Percentiles rank a stretch among this genome's conserved stretches.
Conservation (phyloP, 2,797 vertebrate genomes). For the Myioborus miniatus region DNA sequence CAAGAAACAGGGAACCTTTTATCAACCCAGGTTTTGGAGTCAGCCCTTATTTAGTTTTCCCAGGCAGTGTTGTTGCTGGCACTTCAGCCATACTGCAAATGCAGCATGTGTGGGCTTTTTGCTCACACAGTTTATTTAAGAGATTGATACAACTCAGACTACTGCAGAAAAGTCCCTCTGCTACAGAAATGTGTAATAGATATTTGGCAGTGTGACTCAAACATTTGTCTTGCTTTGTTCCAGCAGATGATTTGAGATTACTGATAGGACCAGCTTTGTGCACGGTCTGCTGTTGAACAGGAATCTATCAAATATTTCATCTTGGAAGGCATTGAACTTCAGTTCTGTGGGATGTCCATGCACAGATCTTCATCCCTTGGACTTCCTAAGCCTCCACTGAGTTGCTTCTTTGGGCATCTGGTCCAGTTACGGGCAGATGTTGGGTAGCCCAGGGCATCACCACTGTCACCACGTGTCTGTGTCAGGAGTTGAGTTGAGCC, state of each 20-base stretch:
- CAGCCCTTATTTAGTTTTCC: not conserved
- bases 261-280: not conserved
- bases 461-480: not conserved
- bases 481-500: not conserved
- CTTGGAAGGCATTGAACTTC: not conserved
- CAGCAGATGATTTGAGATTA: not conserved
- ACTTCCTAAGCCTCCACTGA: not conserved
- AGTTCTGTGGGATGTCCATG: not conserved
- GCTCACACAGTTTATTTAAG: conserved; percentile 34
- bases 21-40: not conserved
- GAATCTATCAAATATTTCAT: not conserved
- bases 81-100: conserved; percentile 34
- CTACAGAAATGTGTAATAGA: conserved; percentile 17
- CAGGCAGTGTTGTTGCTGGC: conserved; percentile 55
- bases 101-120: conserved; percentile 54
- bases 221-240: conserved; percentile 12
- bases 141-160: conserved; percentile 32
- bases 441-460: not conserved
- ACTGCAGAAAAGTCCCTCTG: conserved; percentile 14
- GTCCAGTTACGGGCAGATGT: not conserved
- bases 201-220: not conserved
- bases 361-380: not conserved
- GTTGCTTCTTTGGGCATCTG: not conserved
- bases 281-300: not conserved
- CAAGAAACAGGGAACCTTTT: not conserved